Base-by-base conservation (phyloP, 2,113 vertebrate genomes). In the Syrmaticus mikado region DNA sequence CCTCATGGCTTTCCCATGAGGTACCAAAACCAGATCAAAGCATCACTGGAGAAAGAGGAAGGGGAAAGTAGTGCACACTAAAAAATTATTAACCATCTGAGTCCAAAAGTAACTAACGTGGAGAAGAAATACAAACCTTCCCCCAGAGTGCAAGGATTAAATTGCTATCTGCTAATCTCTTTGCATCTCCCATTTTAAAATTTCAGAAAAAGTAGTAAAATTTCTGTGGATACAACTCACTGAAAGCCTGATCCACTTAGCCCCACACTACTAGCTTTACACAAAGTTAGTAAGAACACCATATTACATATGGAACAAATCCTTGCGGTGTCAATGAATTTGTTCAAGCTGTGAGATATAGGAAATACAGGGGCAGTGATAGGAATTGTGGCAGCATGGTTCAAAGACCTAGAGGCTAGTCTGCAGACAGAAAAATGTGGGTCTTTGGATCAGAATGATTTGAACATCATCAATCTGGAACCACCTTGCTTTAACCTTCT, bases 381-480 rank as follows among this genome's bases (percentile, higher is more conserved):
- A 61, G 1, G 3, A 76, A 64, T 65, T 65, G 21, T 41, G 32
- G 34, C 20, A 74, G 32, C 12, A 70, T 3, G 10, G 32, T 15
- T 30, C 40, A 61, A 50, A 84, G 53, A 53, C 8, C 14, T 58
- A 58, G 52, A 60, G 1, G 3, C 22, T 61, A 50, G 36, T 46
- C 13, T 46, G 30, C 11, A 66, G 71, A 71, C 11, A 66, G 71
- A 71, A 82, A 92, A 85, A 78, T 0, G 0, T 0, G 60, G 13
- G 34, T 84, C 41, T 84, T 65, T 1, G 0, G 19, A 40, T 77
- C 20, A 3, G 3, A 76, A 16, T 40, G 8, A 74, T 7, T 79
- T 38, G 79, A 62, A 53, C 36, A 30, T 53, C 0, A 0, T 2
- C 53, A 57, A 62, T 43, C 41, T 62, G 57, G 57, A 3, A 75